Base-by-base conservation (phyloP, 2,888 invertebrate genomes). In the Monoplex corrugatus region DNA sequence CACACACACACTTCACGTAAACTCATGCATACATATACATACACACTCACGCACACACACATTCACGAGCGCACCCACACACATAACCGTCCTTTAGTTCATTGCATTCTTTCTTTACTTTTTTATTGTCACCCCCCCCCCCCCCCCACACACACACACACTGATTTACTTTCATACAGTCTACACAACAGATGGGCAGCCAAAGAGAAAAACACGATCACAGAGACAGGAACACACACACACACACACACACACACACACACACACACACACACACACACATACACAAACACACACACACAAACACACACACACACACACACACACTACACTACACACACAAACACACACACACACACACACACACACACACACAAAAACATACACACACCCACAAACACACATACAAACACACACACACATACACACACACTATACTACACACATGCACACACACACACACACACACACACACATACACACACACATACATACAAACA, bases 21-120 rank as follows among this genome's bases (percentile, higher is more conserved):
- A n/a, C 78, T 40, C 43, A 82, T 43, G 19, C 75, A 75, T n/a
- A 75, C 75, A 2, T n/a, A 2, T n/a, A 75, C 75, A 75, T n/a
- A 75, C 75, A 75, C 75, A 75, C 75, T 28, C 75, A 75, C 75
- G n/a, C 75, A 75, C 75, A 75, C 75, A 75, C 75, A 35, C 75
- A 75, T n/a, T 28, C 75, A 75, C 75, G n/a, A 16, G n/a, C 75
- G n/a, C 75, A 75, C 35, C 13, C 75, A 32, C n/a, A 32, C 35
- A 35, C 35, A 75, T 13, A 75, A 0, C 16, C 75, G n/a, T n/a
- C n/a, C n/a, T n/a, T n/a, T n/a, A n/a, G n/a, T n/a, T n/a, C n/a
- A n/a, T n/a, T n/a, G n/a, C n/a, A n/a, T n/a, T n/a, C n/a, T n/a
- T n/a, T n/a, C n/a, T n/a, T n/a, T n/a, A n/a, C n/a, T n/a, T n/a